A percentile compares a stretch with the other conserved stretches of the same genome.
phyloP scores from a whole-genome alignment of 2,888 invertebrate species.

The Meganola albula region DNA sequence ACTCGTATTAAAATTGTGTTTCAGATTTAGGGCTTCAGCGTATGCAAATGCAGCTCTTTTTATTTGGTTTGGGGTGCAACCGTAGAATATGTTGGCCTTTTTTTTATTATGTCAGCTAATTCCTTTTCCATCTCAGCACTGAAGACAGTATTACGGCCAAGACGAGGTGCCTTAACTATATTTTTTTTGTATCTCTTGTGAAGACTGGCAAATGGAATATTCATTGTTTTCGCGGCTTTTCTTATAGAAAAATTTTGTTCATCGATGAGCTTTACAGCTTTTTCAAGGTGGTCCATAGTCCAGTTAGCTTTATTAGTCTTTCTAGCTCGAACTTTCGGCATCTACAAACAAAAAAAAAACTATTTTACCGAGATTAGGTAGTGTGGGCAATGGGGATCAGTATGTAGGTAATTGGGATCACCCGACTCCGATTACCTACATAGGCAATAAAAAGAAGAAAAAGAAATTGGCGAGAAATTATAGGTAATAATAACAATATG shows the following conservation, averaged over 20 bases:
- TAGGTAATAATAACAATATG: neutral
- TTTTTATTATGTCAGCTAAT: conserved; percentile 19
- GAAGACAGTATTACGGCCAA: conserved; percentile 15
- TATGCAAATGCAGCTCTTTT: conserved; percentile 22
- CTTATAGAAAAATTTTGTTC: conserved; percentile 15
- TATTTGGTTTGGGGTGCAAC: conserved; percentile 14
- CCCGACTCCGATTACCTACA: neutral
- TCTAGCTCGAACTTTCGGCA: too few species aligned
- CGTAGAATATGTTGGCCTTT: conserved; percentile 11
- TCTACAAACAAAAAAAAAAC: too few species aligned
- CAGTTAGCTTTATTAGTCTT: too few species aligned
- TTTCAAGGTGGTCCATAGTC: too few species aligned
- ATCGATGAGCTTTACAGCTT: conserved; percentile 16
- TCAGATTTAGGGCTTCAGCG: conserved; percentile 16
- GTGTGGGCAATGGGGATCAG: too few species aligned
- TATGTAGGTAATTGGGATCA: too few species aligned
- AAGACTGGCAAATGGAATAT: conserved; percentile 3
- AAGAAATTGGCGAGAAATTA: neutral
- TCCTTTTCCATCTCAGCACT: conserved; percentile 17
- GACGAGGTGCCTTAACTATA: conserved; percentile 14
- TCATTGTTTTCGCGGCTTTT: conserved; percentile 7
- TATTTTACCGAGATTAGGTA: too few species aligned
- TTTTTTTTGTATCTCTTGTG: conserved; percentile 19
- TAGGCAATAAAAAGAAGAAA: neutral
- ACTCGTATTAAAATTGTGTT: too few species aligned